These are phyloP conservation scores for Cephalopachus bancanus DNA, from an alignment of 2,797 vertebrate genomes.

Conservation along the genomic window DNA sequence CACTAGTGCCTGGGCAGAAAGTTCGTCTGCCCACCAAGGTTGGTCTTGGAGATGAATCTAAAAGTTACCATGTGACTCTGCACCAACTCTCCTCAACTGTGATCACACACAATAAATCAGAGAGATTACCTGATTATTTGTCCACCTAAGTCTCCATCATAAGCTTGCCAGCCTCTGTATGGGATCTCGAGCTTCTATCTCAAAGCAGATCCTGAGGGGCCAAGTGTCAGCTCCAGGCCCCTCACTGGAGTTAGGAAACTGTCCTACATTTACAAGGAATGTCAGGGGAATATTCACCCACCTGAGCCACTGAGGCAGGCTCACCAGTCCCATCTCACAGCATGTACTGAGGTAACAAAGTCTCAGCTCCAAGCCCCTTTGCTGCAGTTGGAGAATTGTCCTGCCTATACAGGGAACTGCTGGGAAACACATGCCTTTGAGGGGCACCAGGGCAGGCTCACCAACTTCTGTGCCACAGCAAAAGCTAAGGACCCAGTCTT, in stretches of 20 bases:
- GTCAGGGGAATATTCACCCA: neutral
- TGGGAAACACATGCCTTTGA: no score
- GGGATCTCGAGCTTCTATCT: no score
- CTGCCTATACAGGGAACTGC: neutral
- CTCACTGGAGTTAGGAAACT: neutral
- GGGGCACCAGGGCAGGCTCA: no score
- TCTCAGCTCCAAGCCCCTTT: neutral
- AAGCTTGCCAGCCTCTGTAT: no score
- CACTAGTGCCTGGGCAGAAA: neutral
- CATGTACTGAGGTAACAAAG: neutral
- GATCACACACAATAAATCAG: neutral
- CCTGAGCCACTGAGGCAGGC: neutral
- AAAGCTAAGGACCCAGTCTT: no score
- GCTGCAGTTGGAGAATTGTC: neutral
- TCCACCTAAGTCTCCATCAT: neutral
- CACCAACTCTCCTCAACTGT: neutral
- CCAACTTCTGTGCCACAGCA: no score
- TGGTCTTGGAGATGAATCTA: neutral
- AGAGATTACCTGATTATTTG: no score
- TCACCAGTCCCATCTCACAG: neutral
- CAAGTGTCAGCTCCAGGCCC: neutral
- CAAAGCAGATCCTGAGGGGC: neutral
- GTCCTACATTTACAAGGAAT: neutral
- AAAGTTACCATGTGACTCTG: neutral
- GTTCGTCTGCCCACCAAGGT: neutral